A percentile compares a stretch with the other conserved stretches of the same genome.
These are phyloP conservation scores for Andrena chrysosceles DNA, from an alignment of 2,888 invertebrate genomes.

Conservation along the genomic window DNA sequence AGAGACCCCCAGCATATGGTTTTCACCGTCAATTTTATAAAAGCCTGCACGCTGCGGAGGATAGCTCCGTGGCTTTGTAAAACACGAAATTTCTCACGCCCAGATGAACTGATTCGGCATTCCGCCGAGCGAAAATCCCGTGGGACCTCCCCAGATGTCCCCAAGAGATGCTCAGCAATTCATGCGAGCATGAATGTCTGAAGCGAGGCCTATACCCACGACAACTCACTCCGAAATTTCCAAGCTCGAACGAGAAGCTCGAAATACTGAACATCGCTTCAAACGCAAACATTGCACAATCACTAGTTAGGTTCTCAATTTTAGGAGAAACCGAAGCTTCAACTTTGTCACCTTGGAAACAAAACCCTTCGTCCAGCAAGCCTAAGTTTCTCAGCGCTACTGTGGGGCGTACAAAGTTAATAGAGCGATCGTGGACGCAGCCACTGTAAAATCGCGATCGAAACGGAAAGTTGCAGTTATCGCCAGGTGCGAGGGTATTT, in stretches of 20 bases:
- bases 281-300: neutral
- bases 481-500: constrained; percentile 20
- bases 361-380: too few species aligned
- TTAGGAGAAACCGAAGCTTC: neutral
- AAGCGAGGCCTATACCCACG: neutral
- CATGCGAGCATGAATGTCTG: constrained; percentile 9
- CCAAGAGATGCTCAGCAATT: neutral
- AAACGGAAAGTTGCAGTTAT: neutral
- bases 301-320: neutral
- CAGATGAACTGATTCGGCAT: constrained; percentile 12
- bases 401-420: neutral
- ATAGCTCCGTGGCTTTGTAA: neutral
- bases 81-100: constrained; percentile 13
- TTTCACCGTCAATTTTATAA: constrained; percentile 3
- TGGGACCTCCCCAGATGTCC: constrained; percentile 1
- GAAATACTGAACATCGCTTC: neutral
- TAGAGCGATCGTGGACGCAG: neutral
- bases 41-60: neutral
- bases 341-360: too few species aligned
- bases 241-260: neutral
- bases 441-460: constrained; percentile 8
- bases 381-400: neutral
- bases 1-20: neutral
- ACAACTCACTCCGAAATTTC: neutral
- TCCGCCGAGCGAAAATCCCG: neutral